Conservation (phyloP, 2,113 vertebrate genomes). For the Cervus canadensis region DNA sequence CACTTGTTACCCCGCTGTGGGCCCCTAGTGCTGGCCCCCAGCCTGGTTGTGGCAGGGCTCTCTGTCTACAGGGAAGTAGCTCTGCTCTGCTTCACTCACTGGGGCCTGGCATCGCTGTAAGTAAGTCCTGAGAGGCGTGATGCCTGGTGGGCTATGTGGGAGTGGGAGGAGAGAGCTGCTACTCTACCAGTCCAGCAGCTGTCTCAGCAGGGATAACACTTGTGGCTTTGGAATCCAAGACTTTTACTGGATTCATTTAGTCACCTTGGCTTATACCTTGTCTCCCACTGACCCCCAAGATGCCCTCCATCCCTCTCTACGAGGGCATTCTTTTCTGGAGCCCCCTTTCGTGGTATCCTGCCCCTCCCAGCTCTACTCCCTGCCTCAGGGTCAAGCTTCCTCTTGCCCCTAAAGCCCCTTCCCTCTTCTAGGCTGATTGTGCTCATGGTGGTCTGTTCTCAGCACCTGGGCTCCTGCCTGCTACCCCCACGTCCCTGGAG, state of each 20-base stretch:
- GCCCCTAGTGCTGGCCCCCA: conserved; percentile 88
- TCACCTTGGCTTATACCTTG: not conserved
- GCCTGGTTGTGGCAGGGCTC: conserved; percentile 86
- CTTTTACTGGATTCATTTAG: not conserved
- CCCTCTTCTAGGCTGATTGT: conserved; percentile 80
- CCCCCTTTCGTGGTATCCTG: not conserved
- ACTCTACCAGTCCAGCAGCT: not conserved
- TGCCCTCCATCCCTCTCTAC: not conserved
- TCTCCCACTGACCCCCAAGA: not conserved
- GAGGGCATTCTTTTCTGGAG: not conserved
- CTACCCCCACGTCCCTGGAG: conserved; percentile 68
- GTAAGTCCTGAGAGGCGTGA: conserved; percentile 55
- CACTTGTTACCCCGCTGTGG: conserved; percentile 76
- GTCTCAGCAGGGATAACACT: not conserved
- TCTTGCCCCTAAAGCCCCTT: not conserved
- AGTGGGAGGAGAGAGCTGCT: not conserved
- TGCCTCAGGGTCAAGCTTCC: not conserved
- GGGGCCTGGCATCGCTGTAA: conserved; percentile 86
- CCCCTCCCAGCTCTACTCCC: not conserved
- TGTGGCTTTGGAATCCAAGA: not conserved
- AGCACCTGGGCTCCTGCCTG: conserved; percentile 81
- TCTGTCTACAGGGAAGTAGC: conserved; percentile 86
- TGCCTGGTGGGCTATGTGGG: not conserved
- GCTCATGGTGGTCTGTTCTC: conserved; percentile 83
- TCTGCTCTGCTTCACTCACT: conserved; percentile 86